Percentiles rank a stretch among this genome's conserved stretches.
Evolutionary conservation across 2,888 invertebrate genomes (phyloP).

Genomic region (Cenopis cana): DNA sequence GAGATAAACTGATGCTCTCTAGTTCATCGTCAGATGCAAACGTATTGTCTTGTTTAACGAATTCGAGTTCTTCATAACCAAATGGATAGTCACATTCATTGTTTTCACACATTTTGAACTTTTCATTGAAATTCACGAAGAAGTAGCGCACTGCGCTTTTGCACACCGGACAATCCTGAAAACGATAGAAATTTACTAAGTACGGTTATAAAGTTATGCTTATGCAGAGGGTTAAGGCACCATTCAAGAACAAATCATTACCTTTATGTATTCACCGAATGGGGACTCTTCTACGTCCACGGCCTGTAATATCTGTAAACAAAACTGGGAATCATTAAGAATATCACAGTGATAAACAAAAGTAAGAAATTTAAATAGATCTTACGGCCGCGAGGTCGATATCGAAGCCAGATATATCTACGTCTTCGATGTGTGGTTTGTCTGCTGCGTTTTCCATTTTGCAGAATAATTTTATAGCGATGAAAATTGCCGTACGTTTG

Average conservation of each 20-base stretch:
- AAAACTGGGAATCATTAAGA: neutral
- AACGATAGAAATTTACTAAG: constrained; percentile 37
- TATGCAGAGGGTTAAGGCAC: too few relatives aligned
- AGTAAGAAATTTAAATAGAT: neutral
- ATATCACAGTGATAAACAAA: neutral
- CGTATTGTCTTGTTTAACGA: constrained; percentile 57
- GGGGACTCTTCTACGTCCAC: constrained; percentile 12
- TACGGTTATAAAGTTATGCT: neutral
- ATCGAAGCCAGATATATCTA: neutral
- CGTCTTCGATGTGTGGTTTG: neutral
- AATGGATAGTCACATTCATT: constrained; percentile 68
- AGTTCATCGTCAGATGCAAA: constrained; percentile 50
- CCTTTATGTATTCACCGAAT: constrained; percentile 26
- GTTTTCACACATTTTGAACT: constrained; percentile 71
- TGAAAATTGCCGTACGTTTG: neutral
- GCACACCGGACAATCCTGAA: constrained; percentile 71
- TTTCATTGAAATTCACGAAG: constrained; percentile 65
- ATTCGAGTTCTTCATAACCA: constrained; percentile 61
- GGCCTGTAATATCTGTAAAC: constrained; percentile 1
- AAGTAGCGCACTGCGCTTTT: constrained; percentile 57
- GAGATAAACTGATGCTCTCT: constrained; percentile 44
- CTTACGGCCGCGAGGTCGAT: constrained; percentile 17
- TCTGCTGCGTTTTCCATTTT: neutral
- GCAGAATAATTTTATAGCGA: neutral
- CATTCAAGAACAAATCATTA: too few relatives aligned